Evolutionary conservation across 1,140 invertebrate genomes (phyloP).

Genomic region (Hetaerina americana): DNA sequence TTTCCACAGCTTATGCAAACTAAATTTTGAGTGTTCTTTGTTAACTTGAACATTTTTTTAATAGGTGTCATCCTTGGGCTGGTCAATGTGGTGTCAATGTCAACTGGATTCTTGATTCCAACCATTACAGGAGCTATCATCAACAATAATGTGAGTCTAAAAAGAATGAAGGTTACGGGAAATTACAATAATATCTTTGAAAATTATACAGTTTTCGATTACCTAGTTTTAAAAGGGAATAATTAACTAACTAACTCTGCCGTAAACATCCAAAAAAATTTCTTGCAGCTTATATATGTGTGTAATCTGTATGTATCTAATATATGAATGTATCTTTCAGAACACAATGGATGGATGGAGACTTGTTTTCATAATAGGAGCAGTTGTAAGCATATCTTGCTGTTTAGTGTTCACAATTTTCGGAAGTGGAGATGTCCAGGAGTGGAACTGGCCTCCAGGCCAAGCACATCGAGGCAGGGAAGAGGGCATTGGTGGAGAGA

Average conservation of each 20-base stretch:
- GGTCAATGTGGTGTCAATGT: conserved; percentile 35
- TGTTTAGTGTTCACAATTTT: conserved; percentile 26
- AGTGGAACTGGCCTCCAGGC: no score
- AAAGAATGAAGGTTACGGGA: no score
- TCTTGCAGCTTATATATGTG: background rate
- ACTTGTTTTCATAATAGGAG: conserved; percentile 44
- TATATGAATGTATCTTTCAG: conserved; percentile 24
- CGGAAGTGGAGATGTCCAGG: conserved; percentile 42
- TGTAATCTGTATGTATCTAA: conserved; percentile 1
- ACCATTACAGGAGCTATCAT: conserved; percentile 43
- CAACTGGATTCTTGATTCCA: conserved; percentile 43
- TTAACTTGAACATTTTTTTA: background rate
- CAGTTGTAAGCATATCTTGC: conserved; percentile 17
- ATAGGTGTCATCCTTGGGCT: conserved; percentile 41
- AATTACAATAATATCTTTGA: no score
- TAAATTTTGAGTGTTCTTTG: no score
- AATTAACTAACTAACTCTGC: no score
- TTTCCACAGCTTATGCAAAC: no score
- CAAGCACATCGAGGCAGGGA: no score
- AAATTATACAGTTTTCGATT: no score
- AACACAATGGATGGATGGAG: conserved; percentile 53
- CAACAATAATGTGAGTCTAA: conserved; percentile 40
- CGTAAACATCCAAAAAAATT: conserved; percentile 2
- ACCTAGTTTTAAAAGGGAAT: no score
- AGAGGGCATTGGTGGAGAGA: no score